These are phyloP conservation scores for Mesorhabditis sp. DNA, from an alignment of 2,888 invertebrate species.

Conservation along the genomic window DNA sequence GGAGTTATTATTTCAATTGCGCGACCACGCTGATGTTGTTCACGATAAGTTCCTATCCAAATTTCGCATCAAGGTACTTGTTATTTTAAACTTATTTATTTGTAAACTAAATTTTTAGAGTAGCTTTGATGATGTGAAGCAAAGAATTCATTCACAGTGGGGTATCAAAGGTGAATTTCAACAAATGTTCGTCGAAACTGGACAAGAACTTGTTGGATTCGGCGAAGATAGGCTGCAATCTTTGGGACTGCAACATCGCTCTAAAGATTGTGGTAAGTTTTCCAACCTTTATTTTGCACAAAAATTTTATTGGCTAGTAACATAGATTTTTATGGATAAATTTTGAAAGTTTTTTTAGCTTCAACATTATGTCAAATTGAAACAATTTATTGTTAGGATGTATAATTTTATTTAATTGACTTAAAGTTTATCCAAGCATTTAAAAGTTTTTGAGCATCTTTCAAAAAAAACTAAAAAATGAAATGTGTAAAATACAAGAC, in stretches of 20 bases:
- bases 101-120: conserved; percentile 12
- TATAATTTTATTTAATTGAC: too few species aligned
- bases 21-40: conserved; percentile 11
- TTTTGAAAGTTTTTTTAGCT: neutral
- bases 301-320: neutral
- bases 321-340: neutral
- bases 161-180: conserved; percentile 10
- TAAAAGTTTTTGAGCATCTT: too few species aligned
- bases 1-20: conserved; percentile 14
- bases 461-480: too few species aligned
- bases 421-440: too few species aligned
- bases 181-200: conserved; percentile 14
- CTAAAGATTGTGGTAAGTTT: conserved; percentile 16
- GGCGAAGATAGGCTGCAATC: conserved; percentile 12
- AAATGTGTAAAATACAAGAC: too few species aligned
- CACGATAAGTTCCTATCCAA: conserved; percentile 11
- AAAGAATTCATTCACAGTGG: conserved; percentile 13
- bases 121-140: conserved; percentile 13
- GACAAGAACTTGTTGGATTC: conserved; percentile 10
- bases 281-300: conserved; percentile 9
- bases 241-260: conserved; percentile 14
- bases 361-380: neutral
- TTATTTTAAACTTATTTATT: conserved; percentile 13
- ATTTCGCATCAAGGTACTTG: conserved; percentile 12
- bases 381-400: too few species aligned